Evolutionary conservation across 2,888 invertebrate genomes (phyloP), one percentile per base, ranked within the genome.

Genomic region (Biston stratarius): DNA sequence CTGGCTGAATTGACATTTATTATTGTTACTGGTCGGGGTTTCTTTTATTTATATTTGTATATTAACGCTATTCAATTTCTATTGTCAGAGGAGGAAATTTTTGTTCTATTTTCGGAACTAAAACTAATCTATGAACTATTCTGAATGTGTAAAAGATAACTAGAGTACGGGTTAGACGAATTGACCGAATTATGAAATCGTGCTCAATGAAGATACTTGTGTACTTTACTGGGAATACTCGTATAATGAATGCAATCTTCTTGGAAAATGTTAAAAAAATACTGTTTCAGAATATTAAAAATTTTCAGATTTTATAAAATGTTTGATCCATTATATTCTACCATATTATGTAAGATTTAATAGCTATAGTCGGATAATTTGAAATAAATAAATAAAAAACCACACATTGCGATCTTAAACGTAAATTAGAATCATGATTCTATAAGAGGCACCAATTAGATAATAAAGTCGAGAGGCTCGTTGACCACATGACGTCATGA

Each of bases 401-500:
- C 9, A 38, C 6, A 38, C 38, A 38, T 38, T 38, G 9, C 38
- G 9, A 38, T 38, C 9, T 38, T 8, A 38, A 5, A 38, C 38
- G 36, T 36, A 36, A 6, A 36, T 36, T 36, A 36, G 44, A 1
- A 12, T 44, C 12, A 12, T 44, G 11, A 36, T 11, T 5, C 12
- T 5, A n/a, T 44, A 6, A 1, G n/a, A 44, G 44, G 12, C 44
- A n/a, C n/a, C 44, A 44, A 44, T 44, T 44, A 44, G 12, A 44
- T 44, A 7, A 6, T 53, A n/a, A 12, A 0, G 1, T 47, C 40
- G 10, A 24, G 15, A 61, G 55, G 56, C 44, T 56, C 56, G 24
- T 7, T 40, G 45, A 45, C 38, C 36, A 53, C 49, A 53, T 72
- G 67, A 67, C 65, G 65, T 70, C 69, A 72, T 51, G 38, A n/a